Evolutionary conservation across 2,888 invertebrate species (phyloP).

Genomic region (Leptopterna dolabrata): DNA sequence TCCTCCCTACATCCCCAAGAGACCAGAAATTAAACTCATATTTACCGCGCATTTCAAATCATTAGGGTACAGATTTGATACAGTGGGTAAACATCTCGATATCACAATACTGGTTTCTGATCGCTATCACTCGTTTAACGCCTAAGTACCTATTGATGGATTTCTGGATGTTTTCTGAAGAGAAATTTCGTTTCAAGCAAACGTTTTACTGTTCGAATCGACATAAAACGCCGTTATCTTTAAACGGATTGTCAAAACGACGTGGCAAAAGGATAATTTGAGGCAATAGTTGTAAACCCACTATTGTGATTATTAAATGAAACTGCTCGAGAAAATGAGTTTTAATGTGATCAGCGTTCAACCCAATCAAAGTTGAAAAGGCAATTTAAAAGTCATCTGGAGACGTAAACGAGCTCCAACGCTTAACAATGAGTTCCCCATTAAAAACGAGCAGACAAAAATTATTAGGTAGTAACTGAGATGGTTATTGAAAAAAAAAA

Average conservation of each 20-base stretch:
- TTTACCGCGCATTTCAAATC: too few relatives aligned
- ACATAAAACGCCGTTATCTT: too few relatives aligned
- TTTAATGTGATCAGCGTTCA: background rate
- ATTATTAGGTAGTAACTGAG: background rate
- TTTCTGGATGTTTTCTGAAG: too few relatives aligned
- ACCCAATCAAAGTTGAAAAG: background rate
- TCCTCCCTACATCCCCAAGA: too few relatives aligned
- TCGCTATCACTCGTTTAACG: too few relatives aligned
- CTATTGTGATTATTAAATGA: background rate
- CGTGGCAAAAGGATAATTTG: background rate
- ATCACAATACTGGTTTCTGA: too few relatives aligned
- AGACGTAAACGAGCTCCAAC: background rate
- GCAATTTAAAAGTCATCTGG: background rate
- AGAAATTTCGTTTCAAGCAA: too few relatives aligned
- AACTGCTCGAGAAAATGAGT: background rate
- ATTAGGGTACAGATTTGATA: too few relatives aligned
- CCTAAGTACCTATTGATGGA: too few relatives aligned
- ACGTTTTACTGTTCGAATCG: too few relatives aligned
- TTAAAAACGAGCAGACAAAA: background rate
- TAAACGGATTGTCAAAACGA: background rate
- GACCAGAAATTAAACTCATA: too few relatives aligned
- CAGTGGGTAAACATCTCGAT: too few relatives aligned
- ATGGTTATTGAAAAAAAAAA: background rate
- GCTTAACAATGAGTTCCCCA: background rate
- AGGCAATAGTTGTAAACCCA: background rate